A percentile compares a stretch with the other conserved stretches of the same genome.
phyloP scores from a whole-genome alignment of 2,797 vertebrate genomes.

The Eupleurogrammus muticus region DNA sequence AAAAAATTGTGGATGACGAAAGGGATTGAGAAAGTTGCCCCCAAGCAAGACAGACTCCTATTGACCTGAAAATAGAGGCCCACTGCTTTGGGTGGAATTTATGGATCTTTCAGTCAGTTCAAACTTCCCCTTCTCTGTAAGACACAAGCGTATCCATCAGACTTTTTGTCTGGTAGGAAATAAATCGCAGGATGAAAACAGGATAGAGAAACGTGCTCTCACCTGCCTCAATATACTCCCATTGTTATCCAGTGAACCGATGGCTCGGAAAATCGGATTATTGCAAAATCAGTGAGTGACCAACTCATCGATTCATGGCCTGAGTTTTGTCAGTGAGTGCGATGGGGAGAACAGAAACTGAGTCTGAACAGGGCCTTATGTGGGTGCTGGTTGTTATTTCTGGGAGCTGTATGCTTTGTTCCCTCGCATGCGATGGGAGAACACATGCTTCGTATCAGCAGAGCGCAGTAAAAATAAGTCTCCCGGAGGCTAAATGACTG shows the following conservation, averaged over 20 bases:
- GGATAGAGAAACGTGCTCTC: conserved; percentile 28
- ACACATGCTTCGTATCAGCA: conserved; percentile 69
- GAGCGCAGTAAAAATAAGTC: conserved; percentile 52
- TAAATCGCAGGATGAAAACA: conserved; percentile 20
- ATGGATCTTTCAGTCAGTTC: conserved; percentile 20
- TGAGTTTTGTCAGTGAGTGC: conserved; percentile 8
- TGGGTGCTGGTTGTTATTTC: conserved; percentile 43
- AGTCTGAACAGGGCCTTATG: conserved; percentile 20
- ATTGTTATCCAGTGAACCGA: conserved; percentile 4
- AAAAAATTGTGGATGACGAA: conserved; percentile 29
- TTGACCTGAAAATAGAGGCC: conserved; percentile 22
- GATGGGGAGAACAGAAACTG: conserved; percentile 1
- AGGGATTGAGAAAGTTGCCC: conserved; percentile 16
- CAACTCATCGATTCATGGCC: neutral
- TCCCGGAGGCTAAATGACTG: conserved; percentile 52
- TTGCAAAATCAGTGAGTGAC: conserved; percentile 17
- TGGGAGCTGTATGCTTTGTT: conserved; percentile 30
- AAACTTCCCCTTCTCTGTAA: neutral
- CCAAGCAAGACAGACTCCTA: conserved; percentile 15
- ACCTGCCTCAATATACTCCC: neutral
- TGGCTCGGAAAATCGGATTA: conserved; percentile 4
- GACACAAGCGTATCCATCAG: neutral
- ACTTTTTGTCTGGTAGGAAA: conserved; percentile 10
- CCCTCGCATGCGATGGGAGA: conserved; percentile 40
- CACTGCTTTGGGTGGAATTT: conserved; percentile 31